Evolutionary conservation across 2,113 vertebrate species (phyloP).

Genomic region (Bagarius yarrelli): DNA sequence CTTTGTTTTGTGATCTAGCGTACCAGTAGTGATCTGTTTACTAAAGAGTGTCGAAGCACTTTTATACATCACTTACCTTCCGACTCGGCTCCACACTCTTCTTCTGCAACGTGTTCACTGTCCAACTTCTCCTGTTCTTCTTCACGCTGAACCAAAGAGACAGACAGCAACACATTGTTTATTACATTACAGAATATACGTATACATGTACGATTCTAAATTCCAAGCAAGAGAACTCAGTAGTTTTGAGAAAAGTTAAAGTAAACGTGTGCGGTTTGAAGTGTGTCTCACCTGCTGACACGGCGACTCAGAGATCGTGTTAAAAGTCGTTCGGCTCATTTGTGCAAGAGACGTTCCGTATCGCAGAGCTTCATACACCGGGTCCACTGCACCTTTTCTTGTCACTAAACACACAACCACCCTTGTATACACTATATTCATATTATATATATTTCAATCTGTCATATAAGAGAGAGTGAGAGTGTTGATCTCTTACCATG

Average conservation of each 20-base stretch:
- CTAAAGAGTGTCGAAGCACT: too few relatives aligned
- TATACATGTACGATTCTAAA: background rate
- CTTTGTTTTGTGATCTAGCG: too few relatives aligned
- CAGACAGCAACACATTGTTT: constrained; percentile 4
- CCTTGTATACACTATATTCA: too few relatives aligned
- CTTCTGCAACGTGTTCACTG: constrained; percentile 73
- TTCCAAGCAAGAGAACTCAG: background rate
- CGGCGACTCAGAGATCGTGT: constrained; percentile 83
- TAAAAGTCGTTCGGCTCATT: constrained; percentile 80
- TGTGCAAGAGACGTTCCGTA: constrained; percentile 88
- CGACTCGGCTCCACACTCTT: constrained; percentile 56
- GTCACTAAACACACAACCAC: constrained; percentile 58
- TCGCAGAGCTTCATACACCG: constrained; percentile 84
- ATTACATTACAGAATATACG: background rate
- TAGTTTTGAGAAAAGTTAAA: background rate
- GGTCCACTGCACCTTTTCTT: constrained; percentile 72
- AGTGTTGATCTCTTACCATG: constrained; percentile 61
- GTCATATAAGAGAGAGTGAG: too few relatives aligned
- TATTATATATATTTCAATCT: too few relatives aligned
- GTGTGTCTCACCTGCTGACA: constrained; percentile 61
- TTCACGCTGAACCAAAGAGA: constrained; percentile 62
- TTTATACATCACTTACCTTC: constrained; percentile 62
- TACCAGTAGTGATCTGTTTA: too few relatives aligned
- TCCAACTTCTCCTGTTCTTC: constrained; percentile 71
- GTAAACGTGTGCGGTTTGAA: background rate